Evolutionary conservation across 2,113 vertebrate species (phyloP), one percentile per base, ranked within the genome.

Genomic region (Elephantulus edwardii): DNA sequence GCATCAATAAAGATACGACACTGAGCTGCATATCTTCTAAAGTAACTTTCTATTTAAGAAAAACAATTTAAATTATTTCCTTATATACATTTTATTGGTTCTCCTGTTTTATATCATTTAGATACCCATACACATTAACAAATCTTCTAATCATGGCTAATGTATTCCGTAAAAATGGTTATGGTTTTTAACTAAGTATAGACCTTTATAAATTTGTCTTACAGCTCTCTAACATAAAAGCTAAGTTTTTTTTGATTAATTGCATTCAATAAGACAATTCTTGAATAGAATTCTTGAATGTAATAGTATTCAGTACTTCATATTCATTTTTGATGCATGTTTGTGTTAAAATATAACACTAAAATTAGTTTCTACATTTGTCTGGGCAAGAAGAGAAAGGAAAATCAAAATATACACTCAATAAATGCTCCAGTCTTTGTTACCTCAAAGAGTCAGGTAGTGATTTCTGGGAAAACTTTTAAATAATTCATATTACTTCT

Each of bases 401-500:
- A n/a, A n/a, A n/a, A n/a, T n/a, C n/a, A n/a, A n/a, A 0, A 42
- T 22, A 60, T 56, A 1, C 4, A 52, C 66, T 48, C n/a, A 28
- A 86, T 48, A 93, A 75, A 60, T 71, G 13, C 0, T 38, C 2
- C 4, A 44, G 28, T 50, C 16, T 70, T 54, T 82, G 28, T 80
- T 76, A 70, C 6, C 75, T 68, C 58, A 91, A 71, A 40, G 83
- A 70, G 22, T 76, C 71, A 62, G n/a, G n/a, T 77, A 82, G 60
- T 90, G 44, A 94, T 89, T 92, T 80, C 40, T 71, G 14, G 5
- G 78, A 86, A 91, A 3, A 52, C 20, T 81, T 86, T 78, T 33
- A 90, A 93, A 71, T 86, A 91, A 90, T 80, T 83, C 66, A 92
- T 33, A n/a, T 14, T 72, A 10, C 0, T 8, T 80, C 22, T 90